These are phyloP conservation scores for Ecliptopera silaceata DNA, from an alignment of 2,888 invertebrate species.

Conservation along the genomic window DNA sequence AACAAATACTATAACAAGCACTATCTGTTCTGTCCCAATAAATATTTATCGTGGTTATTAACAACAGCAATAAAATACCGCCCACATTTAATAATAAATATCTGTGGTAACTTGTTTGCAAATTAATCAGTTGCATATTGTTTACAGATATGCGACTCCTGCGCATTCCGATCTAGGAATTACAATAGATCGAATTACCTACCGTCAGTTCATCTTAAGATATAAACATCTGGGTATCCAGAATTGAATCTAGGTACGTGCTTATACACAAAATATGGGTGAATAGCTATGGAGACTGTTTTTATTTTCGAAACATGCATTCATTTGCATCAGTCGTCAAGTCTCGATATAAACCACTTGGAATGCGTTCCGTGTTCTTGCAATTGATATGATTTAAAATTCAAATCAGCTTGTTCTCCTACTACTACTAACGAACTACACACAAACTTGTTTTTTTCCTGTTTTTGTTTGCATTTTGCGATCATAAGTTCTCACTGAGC, in stretches of 20 bases:
- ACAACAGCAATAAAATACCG: conserved; percentile 19
- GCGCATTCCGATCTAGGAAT: conserved; percentile 38
- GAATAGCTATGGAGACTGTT: too few relatives aligned
- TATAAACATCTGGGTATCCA: too few relatives aligned
- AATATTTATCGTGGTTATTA: conserved; percentile 18
- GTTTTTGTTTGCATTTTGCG: conserved; percentile 25
- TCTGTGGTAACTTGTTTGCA: conserved; percentile 4
- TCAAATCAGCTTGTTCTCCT: conserved; percentile 31
- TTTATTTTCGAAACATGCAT: background rate
- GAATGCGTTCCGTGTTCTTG: conserved; percentile 17
- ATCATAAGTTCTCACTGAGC: conserved; percentile 21
- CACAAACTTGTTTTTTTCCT: conserved; percentile 20
- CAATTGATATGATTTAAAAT: conserved; percentile 33
- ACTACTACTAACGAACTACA: conserved; percentile 31
- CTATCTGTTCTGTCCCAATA: conserved; percentile 15
- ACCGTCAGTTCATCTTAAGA: background rate
- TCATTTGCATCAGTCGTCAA: background rate
- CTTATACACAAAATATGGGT: too few relatives aligned
- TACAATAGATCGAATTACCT: conserved; percentile 18
- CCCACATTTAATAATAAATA: conserved; percentile 11
- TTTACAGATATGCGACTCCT: conserved; percentile 31
- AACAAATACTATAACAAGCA: conserved; percentile 10
- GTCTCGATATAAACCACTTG: conserved; percentile 18
- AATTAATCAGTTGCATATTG: conserved; percentile 16
- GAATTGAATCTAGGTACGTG: too few relatives aligned